Percentiles rank a stretch among this genome's conserved stretches.
phyloP scores from a whole-genome alignment of 2,113 vertebrate species.

The Ivindomyrus marchei region DNA sequence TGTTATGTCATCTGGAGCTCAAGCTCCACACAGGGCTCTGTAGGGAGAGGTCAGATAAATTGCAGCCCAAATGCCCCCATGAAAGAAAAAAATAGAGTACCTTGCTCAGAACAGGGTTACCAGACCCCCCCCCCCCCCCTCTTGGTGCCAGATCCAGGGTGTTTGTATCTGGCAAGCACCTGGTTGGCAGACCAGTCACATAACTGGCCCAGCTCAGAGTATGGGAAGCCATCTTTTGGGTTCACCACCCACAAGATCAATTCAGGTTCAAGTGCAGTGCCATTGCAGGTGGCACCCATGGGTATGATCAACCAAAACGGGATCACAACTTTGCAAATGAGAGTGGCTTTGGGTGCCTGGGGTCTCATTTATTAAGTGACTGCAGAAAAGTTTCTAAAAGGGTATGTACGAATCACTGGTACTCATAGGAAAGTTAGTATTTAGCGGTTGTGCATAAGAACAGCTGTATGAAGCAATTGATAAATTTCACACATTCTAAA shows the following conservation, averaged over 20 bases:
- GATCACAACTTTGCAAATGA: neutral
- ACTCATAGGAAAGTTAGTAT: neutral
- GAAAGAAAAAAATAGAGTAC: too few species aligned
- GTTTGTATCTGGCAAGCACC: too few species aligned
- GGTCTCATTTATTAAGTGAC: neutral
- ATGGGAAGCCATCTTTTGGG: neutral
- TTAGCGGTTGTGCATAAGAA: neutral
- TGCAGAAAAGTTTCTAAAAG: neutral
- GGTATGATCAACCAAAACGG: neutral
- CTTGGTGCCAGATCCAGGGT: too few species aligned
- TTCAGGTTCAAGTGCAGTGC: neutral
- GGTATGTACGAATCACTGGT: neutral
- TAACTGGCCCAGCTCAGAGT: neutral
- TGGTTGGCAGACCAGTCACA: neutral
- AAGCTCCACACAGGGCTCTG: neutral
- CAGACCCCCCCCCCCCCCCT: too few species aligned
- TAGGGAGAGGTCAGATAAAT: neutral
- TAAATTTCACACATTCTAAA: neutral
- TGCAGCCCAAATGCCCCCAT: neutral
- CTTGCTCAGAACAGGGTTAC: too few species aligned
- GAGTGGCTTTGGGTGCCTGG: neutral
- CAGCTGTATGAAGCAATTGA: neutral
- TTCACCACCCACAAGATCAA: neutral
- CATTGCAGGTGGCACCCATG: neutral
- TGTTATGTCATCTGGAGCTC: neutral